A percentile compares a stretch with the other conserved stretches of the same genome.
Conservation (phyloP, 1,140 invertebrate species). For the Drosophila novamexicana region DNA sequence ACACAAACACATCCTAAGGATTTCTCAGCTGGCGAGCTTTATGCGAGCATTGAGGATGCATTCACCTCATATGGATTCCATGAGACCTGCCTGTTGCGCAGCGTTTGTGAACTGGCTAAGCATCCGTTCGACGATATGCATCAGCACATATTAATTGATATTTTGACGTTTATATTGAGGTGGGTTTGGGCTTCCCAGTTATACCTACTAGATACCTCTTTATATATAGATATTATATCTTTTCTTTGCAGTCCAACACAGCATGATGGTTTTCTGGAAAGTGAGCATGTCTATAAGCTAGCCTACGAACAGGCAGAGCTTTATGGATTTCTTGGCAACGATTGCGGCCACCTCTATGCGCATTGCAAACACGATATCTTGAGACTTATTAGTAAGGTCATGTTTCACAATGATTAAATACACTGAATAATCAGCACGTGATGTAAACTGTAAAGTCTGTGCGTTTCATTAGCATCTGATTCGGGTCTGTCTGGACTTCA, state of each 20-base stretch:
- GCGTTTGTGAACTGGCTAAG: conserved; percentile 72
- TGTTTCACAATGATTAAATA: conserved; percentile 36
- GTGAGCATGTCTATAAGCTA: conserved; percentile 55
- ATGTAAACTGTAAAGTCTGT: conserved; percentile 46
- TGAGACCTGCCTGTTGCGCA: conserved; percentile 69
- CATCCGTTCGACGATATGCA: conserved; percentile 76
- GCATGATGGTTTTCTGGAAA: conserved; percentile 66
- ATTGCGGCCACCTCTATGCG: conserved; percentile 64
- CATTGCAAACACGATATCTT: conserved; percentile 62
- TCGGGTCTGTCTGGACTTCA: neutral
- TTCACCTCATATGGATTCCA: conserved; percentile 66
- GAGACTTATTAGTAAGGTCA: conserved; percentile 50
- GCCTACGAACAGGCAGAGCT: conserved; percentile 73
- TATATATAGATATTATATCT: neutral
- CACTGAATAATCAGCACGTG: conserved; percentile 6
- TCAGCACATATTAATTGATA: conserved; percentile 63
- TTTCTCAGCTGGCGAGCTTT: conserved; percentile 75
- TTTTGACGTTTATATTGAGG: conserved; percentile 76
- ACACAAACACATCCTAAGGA: conserved; percentile 65
- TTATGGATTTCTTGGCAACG: conserved; percentile 58
- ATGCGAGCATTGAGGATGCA: conserved; percentile 59
- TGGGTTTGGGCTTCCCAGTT: conserved; percentile 14
- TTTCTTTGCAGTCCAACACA: conserved; percentile 63
- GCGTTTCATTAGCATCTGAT: conserved; percentile 64
- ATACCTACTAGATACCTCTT: too few relatives aligned